Percentiles rank a stretch among this genome's conserved stretches.
Conservation (phyloP, 2,797 vertebrate species). For the Hapalemur alaotrensis region DNA sequence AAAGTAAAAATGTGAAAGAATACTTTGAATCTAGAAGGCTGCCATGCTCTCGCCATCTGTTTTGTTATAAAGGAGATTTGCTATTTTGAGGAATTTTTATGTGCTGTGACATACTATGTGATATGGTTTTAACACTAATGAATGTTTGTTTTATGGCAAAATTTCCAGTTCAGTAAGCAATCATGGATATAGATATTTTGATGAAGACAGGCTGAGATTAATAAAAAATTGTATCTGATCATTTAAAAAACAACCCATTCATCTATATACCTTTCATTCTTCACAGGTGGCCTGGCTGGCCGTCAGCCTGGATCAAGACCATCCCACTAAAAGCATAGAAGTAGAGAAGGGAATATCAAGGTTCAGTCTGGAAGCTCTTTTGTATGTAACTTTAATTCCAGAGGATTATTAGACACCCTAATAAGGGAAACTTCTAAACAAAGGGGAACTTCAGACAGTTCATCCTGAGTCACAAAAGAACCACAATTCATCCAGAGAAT, state of each 20-base stretch:
- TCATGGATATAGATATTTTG: neutral
- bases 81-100: neutral
- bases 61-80: neutral
- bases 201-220: neutral
- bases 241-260: neutral
- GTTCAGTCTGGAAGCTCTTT: neutral
- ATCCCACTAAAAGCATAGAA: neutral
- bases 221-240: neutral
- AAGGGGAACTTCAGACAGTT: neutral
- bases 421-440: neutral
- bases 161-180: neutral
- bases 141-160: neutral
- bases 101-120: neutral
- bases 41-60: neutral
- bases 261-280: neutral
- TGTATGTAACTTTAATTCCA: neutral
- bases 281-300: neutral
- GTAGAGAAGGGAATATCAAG: neutral
- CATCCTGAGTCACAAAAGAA: neutral
- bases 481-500: neutral
- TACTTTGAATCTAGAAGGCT: neutral
- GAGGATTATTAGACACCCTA: neutral
- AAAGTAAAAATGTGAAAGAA: neutral
- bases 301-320: neutral
- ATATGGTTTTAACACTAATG: neutral